Evolutionary conservation across 2,888 invertebrate species (phyloP).

Genomic region (Monoplex corrugatus): DNA sequence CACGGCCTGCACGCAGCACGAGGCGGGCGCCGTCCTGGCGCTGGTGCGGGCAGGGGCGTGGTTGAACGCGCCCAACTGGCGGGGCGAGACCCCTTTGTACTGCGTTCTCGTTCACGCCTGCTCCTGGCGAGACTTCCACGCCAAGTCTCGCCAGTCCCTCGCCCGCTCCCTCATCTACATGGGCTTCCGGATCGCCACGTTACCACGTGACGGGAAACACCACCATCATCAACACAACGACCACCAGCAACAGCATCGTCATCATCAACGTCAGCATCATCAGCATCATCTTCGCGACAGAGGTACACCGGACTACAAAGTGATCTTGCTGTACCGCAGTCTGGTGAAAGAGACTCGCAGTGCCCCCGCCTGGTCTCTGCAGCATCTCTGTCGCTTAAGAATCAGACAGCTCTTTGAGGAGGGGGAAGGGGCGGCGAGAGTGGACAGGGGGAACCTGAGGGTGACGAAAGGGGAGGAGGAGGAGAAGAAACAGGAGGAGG

Average conservation of each 20-base stretch:
- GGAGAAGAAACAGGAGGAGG: background rate
- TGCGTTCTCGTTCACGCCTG: conserved; percentile 62
- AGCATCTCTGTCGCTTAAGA: conserved; percentile 59
- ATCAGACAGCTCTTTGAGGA: conserved; percentile 55
- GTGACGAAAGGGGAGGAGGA: background rate
- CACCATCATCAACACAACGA: background rate
- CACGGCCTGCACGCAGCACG: conserved; percentile 62
- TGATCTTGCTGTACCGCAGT: conserved; percentile 50
- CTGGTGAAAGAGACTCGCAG: conserved; percentile 48
- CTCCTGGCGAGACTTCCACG: conserved; percentile 61
- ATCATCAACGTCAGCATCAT: background rate
- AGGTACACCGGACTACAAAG: conserved; percentile 43
- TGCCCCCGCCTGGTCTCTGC: conserved; percentile 53
- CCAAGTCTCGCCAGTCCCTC: conserved; percentile 61
- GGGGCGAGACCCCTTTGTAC: conserved; percentile 65
- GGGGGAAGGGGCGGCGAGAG: background rate
- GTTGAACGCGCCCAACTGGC: conserved; percentile 62
- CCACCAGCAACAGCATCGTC: background rate
- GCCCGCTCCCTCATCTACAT: conserved; percentile 62
- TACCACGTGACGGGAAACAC: conserved; percentile 51
- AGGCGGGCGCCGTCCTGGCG: conserved; percentile 56
- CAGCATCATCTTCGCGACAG: background rate
- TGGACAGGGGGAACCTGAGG: conserved; percentile 49
- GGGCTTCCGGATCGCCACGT: conserved; percentile 51
- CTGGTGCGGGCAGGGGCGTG: conserved; percentile 64